A percentile compares a stretch with the other conserved stretches of the same genome.
Conservation (phyloP, 2,888 invertebrate species). For the Slavum lentiscoides region DNA sequence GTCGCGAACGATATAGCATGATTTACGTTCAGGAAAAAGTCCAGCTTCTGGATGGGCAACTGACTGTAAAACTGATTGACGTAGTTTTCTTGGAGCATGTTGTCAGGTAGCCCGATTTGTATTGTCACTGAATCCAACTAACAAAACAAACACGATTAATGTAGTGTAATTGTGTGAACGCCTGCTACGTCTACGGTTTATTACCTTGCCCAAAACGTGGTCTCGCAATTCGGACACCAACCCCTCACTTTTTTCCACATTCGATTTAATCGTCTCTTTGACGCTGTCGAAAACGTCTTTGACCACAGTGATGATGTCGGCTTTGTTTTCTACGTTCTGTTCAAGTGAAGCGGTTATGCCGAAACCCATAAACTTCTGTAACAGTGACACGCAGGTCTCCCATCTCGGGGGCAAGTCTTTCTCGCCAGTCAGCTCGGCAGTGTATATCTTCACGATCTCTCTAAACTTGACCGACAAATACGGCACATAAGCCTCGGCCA, state of each 20-base stretch:
- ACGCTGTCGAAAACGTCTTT: slow-evolving; percentile 50
- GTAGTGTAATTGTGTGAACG: neutral
- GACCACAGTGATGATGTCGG: slow-evolving; percentile 55
- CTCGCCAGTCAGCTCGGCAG: slow-evolving; percentile 56
- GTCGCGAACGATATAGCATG: slow-evolving; percentile 62
- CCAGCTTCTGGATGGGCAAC: slow-evolving; percentile 62
- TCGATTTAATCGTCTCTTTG: slow-evolving; percentile 56
- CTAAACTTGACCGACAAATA: slow-evolving; percentile 61
- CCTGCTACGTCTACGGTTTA: neutral
- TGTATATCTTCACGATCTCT: slow-evolving; percentile 56
- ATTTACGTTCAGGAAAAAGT: slow-evolving; percentile 64
- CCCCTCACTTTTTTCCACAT: slow-evolving; percentile 57
- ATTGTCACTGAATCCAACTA: slow-evolving; percentile 62
- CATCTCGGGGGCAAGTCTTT: slow-evolving; percentile 60
- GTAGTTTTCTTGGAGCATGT: slow-evolving; percentile 58
- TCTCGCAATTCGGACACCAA: slow-evolving; percentile 57
- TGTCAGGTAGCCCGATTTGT: slow-evolving; percentile 62
- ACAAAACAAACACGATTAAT: neutral
- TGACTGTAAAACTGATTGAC: slow-evolving; percentile 61
- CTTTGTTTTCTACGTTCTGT: slow-evolving; percentile 56
- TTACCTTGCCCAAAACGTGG: slow-evolving; percentile 60
- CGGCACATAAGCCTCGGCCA: slow-evolving; percentile 64
- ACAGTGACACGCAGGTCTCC: slow-evolving; percentile 63
- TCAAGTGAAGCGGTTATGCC: slow-evolving; percentile 62
- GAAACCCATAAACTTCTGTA: slow-evolving; percentile 62